A percentile compares a stretch with the other conserved stretches of the same genome.
phyloP scores from a whole-genome alignment of 2,888 invertebrate species.

The Ophioninae sp. region DNA sequence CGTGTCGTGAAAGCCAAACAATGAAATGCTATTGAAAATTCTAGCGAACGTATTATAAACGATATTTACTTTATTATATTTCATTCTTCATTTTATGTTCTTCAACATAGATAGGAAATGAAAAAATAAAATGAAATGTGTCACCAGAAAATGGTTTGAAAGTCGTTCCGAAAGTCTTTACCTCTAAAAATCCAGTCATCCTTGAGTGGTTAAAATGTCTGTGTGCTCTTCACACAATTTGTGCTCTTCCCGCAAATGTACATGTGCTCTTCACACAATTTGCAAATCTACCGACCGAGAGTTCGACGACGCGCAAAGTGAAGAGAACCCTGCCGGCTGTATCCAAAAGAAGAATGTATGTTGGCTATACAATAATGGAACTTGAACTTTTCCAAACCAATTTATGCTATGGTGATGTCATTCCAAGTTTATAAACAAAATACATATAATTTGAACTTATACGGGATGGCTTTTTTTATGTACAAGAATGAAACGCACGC shows the following conservation, averaged over 20 bases:
- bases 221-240: slow-evolving; percentile 17
- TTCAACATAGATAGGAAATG: background rate
- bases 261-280: slow-evolving; percentile 19
- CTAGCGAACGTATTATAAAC: background rate
- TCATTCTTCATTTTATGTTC: background rate
- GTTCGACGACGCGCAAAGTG: background rate
- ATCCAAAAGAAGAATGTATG: background rate
- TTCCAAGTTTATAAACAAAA: slow-evolving; percentile 16
- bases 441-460: background rate
- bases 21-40: background rate
- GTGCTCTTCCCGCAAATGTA: too few relatives aligned
- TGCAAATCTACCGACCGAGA: slow-evolving; percentile 31
- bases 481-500: slow-evolving; percentile 27
- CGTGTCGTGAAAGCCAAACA: background rate
- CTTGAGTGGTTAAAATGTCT: background rate
- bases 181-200: background rate
- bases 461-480: background rate
- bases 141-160: background rate
- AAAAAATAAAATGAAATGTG: background rate
- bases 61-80: background rate
- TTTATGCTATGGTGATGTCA: slow-evolving; percentile 22
- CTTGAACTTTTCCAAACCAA: slow-evolving; percentile 50
- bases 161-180: background rate
- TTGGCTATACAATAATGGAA: slow-evolving; percentile 15
- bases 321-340: background rate